Base-by-base conservation (phyloP, 1,140 invertebrate species). In the Acromyrmex charruanus region DNA sequence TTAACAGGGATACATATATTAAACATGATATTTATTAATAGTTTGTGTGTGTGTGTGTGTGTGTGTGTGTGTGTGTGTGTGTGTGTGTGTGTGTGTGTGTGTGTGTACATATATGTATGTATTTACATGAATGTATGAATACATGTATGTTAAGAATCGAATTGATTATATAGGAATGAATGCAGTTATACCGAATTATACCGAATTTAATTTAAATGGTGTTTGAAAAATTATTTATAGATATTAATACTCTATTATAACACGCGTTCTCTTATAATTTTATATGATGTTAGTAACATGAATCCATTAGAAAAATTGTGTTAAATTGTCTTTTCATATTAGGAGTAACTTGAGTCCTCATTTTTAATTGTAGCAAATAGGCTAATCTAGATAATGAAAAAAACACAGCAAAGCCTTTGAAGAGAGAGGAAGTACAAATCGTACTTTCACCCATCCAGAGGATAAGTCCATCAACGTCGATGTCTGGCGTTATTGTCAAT, bases 321-420 rank as follows among this genome's bases (percentile, higher is more conserved):
- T 90, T 90, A 81, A 90, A 90, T 53, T 72, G 69, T 10, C 80
- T 88, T 81, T 90, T 74, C 55, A 90, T 88, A 90, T 90, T 90
- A 90, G 88, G 84, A 91, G 80, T 91, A 91, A 91, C 86, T 91
- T 91, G 90, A 91, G 91, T 91, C 91, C 91, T 90, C 90, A 80
- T 91, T 91, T 91, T 91, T 88, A 91, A 91, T 91, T 91, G 68
- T 91, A 91, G 90, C 88, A 91, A 89, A 91, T 91, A 91, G 90
- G 81, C 90, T 91, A 91, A 91, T 91, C 90, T 91, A 91, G 90
- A 91, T 91, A 91, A 91, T 91, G 90, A 91, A 91, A 91, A 90
- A 91, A 89, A 91, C 88, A 91, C 90, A 91, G 90, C 90, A 91
- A 91, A 88, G 86, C 91, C 90, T 91, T 84, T 68, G 87, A 89